Evolutionary conservation across 2,888 invertebrate species (phyloP).

Genomic region (Volucella inanis): DNA sequence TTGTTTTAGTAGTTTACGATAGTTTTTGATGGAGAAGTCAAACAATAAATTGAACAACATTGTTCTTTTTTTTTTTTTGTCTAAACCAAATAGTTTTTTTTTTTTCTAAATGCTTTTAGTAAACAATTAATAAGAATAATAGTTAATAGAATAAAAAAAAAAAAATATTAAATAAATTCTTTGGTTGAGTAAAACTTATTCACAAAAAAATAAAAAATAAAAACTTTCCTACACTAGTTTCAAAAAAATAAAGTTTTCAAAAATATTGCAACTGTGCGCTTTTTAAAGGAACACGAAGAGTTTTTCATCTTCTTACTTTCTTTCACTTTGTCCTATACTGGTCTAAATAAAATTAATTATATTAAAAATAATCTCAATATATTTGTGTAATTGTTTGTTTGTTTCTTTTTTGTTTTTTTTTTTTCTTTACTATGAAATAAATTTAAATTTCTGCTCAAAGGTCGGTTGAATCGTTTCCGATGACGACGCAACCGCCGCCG

Average conservation of each 20-base stretch:
- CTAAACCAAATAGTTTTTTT: constrained; percentile 31
- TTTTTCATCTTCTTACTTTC: constrained; percentile 14
- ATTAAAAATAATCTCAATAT: constrained; percentile 50
- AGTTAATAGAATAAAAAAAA: constrained; percentile 16
- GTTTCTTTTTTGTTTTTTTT: neutral
- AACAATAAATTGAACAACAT: neutral
- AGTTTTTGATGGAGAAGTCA: too few relatives aligned
- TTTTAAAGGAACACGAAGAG: constrained; percentile 44
- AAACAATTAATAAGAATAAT: constrained; percentile 5
- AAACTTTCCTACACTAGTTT: constrained; percentile 9
- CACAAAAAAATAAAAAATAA: constrained; percentile 20
- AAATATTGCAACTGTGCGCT: constrained; percentile 67
- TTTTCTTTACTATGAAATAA: constrained; percentile 63
- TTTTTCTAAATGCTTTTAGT: constrained; percentile 61
- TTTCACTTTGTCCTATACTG: constrained; percentile 22
- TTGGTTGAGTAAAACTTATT: constrained; percentile 59
- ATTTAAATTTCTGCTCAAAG: constrained; percentile 65
- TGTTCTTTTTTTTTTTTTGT: constrained; percentile 1
- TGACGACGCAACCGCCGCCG: constrained; percentile 20
- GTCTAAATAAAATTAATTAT: constrained; percentile 9
- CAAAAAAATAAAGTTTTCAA: constrained; percentile 18
- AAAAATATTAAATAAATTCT: constrained; percentile 55
- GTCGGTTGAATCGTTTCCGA: constrained; percentile 49
- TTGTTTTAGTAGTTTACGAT: too few relatives aligned
- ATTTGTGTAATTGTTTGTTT: neutral